Conservation (phyloP, 2,888 invertebrate genomes). For the Stictocephala bisonia region DNA sequence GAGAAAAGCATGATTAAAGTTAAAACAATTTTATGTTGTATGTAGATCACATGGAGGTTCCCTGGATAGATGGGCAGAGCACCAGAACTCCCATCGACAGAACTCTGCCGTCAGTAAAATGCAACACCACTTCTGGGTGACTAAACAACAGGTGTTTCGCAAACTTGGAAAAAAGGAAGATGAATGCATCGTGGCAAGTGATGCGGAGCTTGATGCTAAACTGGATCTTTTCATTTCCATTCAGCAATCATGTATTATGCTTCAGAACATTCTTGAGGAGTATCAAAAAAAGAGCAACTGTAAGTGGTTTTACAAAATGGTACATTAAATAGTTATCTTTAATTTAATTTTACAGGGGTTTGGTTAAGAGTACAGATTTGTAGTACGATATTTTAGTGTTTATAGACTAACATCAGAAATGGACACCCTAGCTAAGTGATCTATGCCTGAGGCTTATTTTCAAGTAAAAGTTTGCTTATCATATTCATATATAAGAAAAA, state of each 20-base stretch:
- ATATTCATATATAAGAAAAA: too few species aligned
- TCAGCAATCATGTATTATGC: slow-evolving; percentile 87
- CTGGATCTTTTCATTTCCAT: slow-evolving; percentile 93
- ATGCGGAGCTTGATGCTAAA: slow-evolving; percentile 96
- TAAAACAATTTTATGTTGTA: too few species aligned
- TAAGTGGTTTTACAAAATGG: too few species aligned
- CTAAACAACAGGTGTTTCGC: slow-evolving; percentile 93
- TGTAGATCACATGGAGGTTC: slow-evolving; percentile 29
- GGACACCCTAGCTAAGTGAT: too few species aligned
- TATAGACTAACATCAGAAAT: too few species aligned
- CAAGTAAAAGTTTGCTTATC: too few species aligned
- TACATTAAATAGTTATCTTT: too few species aligned
- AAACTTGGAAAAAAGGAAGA: slow-evolving; percentile 98
- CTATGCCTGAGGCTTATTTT: too few species aligned
- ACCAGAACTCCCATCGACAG: slow-evolving; percentile 41
- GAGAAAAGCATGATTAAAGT: too few species aligned
- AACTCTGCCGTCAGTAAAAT: slow-evolving; percentile 72
- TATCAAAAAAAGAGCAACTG: slow-evolving; percentile 66
- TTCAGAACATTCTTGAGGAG: slow-evolving; percentile 89
- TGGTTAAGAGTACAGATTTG: too few species aligned
- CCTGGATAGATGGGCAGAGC: slow-evolving; percentile 40
- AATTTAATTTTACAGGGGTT: too few species aligned
- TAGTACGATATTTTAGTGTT: too few species aligned
- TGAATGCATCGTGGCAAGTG: slow-evolving; percentile 95
- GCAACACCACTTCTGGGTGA: slow-evolving; percentile 98